Base-by-base conservation (phyloP, 1,140 invertebrate species). In the Homalodisca vitripennis region DNA sequence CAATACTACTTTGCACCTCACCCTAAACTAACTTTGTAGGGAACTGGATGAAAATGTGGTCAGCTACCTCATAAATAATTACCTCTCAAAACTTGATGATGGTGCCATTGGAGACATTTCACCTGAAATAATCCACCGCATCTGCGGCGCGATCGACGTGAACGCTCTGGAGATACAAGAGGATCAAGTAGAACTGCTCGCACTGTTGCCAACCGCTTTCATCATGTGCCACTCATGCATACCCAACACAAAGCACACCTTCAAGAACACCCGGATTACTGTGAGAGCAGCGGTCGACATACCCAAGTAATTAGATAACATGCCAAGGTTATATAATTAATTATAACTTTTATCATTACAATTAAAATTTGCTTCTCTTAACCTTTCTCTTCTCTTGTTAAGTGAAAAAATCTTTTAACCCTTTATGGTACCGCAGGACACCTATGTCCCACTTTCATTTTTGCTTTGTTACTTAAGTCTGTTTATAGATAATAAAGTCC, bases 141-240 rank as follows among this genome's bases (percentile, higher is more conserved):
- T 93, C 66, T 92, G 89, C 75, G 91, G 91, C 0, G 84, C 93
- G 34, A 88, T 94, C 46, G 91, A 93, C 73, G 89, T 92, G 0
- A 94, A 94, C 75, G 87, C 86, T 13, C 79, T 93, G 74, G 91
- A 92, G 77, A 89, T 92, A 2, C 17, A 13, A 29, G 53, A 47
- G 29, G 31, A 64, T 3, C 26, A 64, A 17, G 48, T 60, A 1
- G 84, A 85, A 75, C 66, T 87, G 2, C 77, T 83, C 1, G 90
- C 86, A 1, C 77, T 93, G 32, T 93, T 90, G 68, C 81, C 86
- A 1, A 88, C 83, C 2, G 85, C 88, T 12, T 91, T 85, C 69
- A 82, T 92, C 55, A 83, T 93, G 80, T 90, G 92, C 78, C 91
- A 93, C 71, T 86, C 82, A 66, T 94, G 91, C 73, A 73, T 90